Evolutionary conservation across 1,140 invertebrate species (phyloP), one percentile per base, ranked within the genome.

Genomic region (Scaptomyza pallida): DNA sequence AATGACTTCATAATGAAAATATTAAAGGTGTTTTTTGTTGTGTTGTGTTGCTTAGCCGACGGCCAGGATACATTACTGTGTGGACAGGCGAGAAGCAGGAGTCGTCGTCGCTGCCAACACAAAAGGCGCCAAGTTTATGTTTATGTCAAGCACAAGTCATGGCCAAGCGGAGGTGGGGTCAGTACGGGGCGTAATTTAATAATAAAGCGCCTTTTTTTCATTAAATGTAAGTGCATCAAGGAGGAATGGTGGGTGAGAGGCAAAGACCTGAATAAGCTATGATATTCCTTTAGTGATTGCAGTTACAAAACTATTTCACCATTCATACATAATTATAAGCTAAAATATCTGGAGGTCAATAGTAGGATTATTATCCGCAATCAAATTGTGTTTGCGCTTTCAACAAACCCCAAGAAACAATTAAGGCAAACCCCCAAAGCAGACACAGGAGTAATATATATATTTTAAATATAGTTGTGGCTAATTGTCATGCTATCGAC

Each of bases 1-100:
- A 89, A 89, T 89, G 83, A 89, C 83, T 89, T 85, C 85, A 83
- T 89, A 89, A 89, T 89, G 85, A 89, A 89, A 89, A 89, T 89
- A 89, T 89, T 88, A 89, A 89, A 89, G 85, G 83, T 86, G 82
- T 81, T 86, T 86, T 78, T 75, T 86, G 82, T 63, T 73, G 40
- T 81, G 63, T 67, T 72, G 33, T 4, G 9, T 45, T 51, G 61
- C 73, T 78, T 76, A 76, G 72, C 72, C 72, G 68, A 12, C 73
- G 77, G 81, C 67, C 76, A 81, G 70, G 77, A 75, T 72, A 80
- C 73, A 72, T 59, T 85, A 80, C 72, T 48, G 41, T 48, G 41
- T 37, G 33, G 37, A 69, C 64, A 68, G 40, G 69, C 77, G 67
- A 70, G 64, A 67, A 40, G 23, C 23, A 26, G 23, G 68, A 26